Evolutionary conservation across 2,888 invertebrate species (phyloP).

Genomic region (Merodon equestris): DNA sequence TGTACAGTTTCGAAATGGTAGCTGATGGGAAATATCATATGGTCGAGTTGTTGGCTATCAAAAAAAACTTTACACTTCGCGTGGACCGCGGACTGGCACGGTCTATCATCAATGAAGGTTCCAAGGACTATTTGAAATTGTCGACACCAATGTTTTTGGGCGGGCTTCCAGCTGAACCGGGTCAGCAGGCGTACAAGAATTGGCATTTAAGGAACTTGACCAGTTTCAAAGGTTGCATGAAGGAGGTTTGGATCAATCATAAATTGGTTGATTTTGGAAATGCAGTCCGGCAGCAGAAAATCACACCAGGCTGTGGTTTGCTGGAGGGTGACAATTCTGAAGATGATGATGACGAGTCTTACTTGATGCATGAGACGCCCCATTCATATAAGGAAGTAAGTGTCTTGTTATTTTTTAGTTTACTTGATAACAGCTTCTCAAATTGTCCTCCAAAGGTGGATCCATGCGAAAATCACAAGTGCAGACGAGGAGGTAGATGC

Average conservation of each 20-base stretch:
- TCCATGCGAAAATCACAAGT: slow-evolving; percentile 90
- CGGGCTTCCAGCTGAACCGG: slow-evolving; percentile 92
- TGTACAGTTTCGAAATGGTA: slow-evolving; percentile 88
- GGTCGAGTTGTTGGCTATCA: slow-evolving; percentile 91
- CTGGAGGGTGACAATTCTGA: slow-evolving; percentile 83
- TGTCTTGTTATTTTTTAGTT: slow-evolving; percentile 12
- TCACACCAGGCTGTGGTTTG: slow-evolving; percentile 91
- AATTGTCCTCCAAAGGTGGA: slow-evolving; percentile 82
- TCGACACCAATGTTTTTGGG: slow-evolving; percentile 94
- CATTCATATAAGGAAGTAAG: slow-evolving; percentile 80
- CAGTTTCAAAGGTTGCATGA: slow-evolving; percentile 96
- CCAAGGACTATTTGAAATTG: slow-evolving; percentile 90
- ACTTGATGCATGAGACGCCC: slow-evolving; percentile 82
- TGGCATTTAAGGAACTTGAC: slow-evolving; percentile 96
- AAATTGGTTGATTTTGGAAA: slow-evolving; percentile 96
- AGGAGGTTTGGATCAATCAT: slow-evolving; percentile 96
- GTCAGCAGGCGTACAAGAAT: slow-evolving; percentile 90
- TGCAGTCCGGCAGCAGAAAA: slow-evolving; percentile 91
- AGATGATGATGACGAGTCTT: slow-evolving; percentile 78
- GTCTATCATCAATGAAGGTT: slow-evolving; percentile 96
- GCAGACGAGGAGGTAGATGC: slow-evolving; percentile 91
- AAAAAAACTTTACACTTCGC: slow-evolving; percentile 96
- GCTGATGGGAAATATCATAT: slow-evolving; percentile 86
- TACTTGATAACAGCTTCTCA: too few species aligned
- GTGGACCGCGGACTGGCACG: slow-evolving; percentile 94